Percentiles rank a stretch among this genome's conserved stretches.
Conservation (phyloP, 2,888 invertebrate species). For the Scaptomyza polygonia region DNA sequence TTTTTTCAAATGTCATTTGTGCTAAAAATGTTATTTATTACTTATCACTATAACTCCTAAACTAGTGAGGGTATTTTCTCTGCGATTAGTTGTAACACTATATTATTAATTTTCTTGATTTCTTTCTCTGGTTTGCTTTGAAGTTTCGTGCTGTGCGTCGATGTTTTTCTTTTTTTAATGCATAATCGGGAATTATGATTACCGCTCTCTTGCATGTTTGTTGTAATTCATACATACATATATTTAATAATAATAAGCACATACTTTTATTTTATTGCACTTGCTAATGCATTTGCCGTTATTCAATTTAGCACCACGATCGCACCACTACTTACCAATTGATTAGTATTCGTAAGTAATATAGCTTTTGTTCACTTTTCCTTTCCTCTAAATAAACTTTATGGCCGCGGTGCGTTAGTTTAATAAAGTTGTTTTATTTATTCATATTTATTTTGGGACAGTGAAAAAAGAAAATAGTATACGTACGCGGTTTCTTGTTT, state of each 20-base stretch:
- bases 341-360: conserved; percentile 31
- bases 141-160: conserved; percentile 61
- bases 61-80: conserved; percentile 13
- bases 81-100: neutral
- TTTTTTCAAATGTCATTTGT: neutral
- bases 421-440: conserved; percentile 26
- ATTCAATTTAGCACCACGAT: conserved; percentile 73
- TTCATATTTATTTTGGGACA: conserved; percentile 28
- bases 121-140: conserved; percentile 26
- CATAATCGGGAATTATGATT: conserved; percentile 69
- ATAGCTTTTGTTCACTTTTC: neutral
- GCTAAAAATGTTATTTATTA: neutral
- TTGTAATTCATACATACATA: conserved; percentile 16
- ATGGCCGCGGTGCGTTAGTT: conserved; percentile 10
- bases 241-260: conserved; percentile 57
- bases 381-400: conserved; percentile 19
- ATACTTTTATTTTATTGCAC: conserved; percentile 68
- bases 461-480: conserved; percentile 22
- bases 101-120: too few relatives aligned
- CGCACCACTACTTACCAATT: conserved; percentile 53
- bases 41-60: neutral
- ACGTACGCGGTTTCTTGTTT: conserved; percentile 42
- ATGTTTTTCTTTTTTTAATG: conserved; percentile 50
- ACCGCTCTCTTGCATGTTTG: conserved; percentile 68
- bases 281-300: conserved; percentile 73